Evolutionary conservation across 2,113 vertebrate species (phyloP).

Genomic region (Clarias magur): DNA sequence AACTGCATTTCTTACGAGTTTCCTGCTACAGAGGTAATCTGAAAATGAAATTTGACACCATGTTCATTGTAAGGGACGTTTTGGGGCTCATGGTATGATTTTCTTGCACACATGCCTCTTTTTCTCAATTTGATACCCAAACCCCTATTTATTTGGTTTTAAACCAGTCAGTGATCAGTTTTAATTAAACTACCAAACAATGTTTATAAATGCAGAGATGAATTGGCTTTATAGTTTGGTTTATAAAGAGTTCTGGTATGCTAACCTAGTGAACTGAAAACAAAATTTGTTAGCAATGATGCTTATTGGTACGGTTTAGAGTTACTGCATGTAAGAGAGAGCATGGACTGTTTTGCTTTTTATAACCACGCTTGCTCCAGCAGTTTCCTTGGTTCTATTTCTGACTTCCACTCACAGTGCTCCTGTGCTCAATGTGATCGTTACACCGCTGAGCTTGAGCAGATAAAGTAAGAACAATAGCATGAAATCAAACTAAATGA

Average conservation of each 20-base stretch:
- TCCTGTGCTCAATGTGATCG: background rate
- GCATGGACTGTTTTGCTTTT: constrained; percentile 64
- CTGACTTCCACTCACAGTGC: constrained; percentile 13
- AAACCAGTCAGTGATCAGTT: background rate
- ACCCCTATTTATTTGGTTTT: background rate
- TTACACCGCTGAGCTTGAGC: background rate
- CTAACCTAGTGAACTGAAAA: background rate
- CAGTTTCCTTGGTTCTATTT: constrained; percentile 60
- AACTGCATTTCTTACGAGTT: background rate
- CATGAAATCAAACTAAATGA: background rate
- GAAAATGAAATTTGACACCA: background rate
- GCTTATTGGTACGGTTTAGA: background rate
- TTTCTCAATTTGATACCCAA: background rate
- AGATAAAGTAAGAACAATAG: background rate
- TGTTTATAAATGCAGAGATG: too few relatives aligned
- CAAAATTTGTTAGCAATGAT: background rate
- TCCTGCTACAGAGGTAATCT: background rate
- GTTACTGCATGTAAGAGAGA: constrained; percentile 8
- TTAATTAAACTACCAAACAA: background rate
- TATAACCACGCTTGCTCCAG: constrained; percentile 68
- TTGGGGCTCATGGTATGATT: background rate
- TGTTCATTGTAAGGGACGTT: background rate
- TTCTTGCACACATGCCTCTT: background rate
- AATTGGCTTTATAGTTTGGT: background rate
- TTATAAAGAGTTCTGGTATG: background rate